Base-by-base conservation (phyloP, 2,113 vertebrate species). In the Spilogale gracilis region DNA sequence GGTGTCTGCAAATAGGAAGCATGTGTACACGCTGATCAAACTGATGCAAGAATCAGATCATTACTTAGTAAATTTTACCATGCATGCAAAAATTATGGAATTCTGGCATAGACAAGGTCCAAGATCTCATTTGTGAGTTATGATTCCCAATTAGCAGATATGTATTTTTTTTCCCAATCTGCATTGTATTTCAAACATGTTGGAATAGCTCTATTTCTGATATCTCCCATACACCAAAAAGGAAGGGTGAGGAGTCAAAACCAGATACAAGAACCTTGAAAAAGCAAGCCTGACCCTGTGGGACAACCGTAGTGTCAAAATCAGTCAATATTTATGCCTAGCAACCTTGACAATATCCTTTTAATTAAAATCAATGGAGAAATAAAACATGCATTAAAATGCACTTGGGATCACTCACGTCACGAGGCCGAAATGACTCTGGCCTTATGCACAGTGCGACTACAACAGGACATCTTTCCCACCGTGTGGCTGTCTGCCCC, bases 351-450 rank as follows among this genome's bases (percentile, higher is more conserved):
- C 94, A 65, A 96, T 98, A 98, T 96, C 95, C 97, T 97, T 98
- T 98, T 97, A 98, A 98, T 98, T 98, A 98, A 98, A 98, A 97
- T 97, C 82, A 96, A 97, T 98, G 97, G 94, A 89, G 87, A 97
- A 98, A 97, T 97, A 97, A 98, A 98, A 89, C 96, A 96, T 87
- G 88, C 96, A 93, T 97, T 97, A 98, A 94, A 88, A 96, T 93
- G 91, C 91, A 48, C 94, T 91, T 43, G 96, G 95, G 95, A 97
- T 71, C 81, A 1, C 88, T 89, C 84, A 88, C 84, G 80, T 95
- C 86, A 30, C 9, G 88, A 94, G 94, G 65, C 25, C 48, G 86
- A 50, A 38, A 83, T 45, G 48, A 20, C 54, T 69, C 87, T 4
- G 2, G 23, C 52, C 27, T 32, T 48, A 45, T 0, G 10, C n/a